A percentile compares a stretch with the other conserved stretches of the same genome.
Conservation (phyloP, 2,888 invertebrate genomes). For the Luperina nickerlii region DNA sequence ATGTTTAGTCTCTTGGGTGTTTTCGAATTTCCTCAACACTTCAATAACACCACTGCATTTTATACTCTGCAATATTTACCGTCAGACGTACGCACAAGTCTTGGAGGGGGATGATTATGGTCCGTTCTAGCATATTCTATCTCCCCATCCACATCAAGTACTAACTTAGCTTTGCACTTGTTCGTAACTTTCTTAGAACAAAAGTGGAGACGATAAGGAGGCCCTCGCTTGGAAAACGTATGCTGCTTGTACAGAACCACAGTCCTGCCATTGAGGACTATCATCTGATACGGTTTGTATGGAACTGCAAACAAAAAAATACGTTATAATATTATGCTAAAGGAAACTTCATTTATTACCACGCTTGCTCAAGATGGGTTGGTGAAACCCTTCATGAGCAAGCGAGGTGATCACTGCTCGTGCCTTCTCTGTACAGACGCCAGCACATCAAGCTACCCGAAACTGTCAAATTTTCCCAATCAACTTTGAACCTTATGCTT, state of each 20-base stretch:
- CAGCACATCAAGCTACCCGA: too few species aligned
- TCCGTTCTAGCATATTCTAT: slow-evolving; percentile 47
- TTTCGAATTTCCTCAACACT: not conserved
- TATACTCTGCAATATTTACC: slow-evolving; percentile 46
- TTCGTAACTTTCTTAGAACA: slow-evolving; percentile 59
- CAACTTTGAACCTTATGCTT: too few species aligned
- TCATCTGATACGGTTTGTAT: slow-evolving; percentile 42
- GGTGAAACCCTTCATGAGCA: too few species aligned
- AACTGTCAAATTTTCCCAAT: too few species aligned
- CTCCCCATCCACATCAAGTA: slow-evolving; percentile 51
- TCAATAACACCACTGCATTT: not conserved
- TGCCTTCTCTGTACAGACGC: not conserved
- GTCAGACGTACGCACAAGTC: slow-evolving; percentile 33
- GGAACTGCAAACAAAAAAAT: slow-evolving; percentile 40
- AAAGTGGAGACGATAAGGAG: slow-evolving; percentile 44
- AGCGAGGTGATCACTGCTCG: not conserved
- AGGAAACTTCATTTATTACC: not conserved
- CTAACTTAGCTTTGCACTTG: slow-evolving; percentile 66
- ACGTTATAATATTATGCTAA: not conserved
- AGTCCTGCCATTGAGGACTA: slow-evolving; percentile 46
- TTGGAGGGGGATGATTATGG: slow-evolving; percentile 69
- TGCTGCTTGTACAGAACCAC: slow-evolving; percentile 54
- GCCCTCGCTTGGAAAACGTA: slow-evolving; percentile 57
- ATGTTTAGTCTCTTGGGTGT: not conserved
- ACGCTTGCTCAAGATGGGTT: not conserved